A percentile compares a stretch with the other conserved stretches of the same genome.
Conservation (phyloP, 2,888 invertebrate species). For the Masnerella sp. region DNA sequence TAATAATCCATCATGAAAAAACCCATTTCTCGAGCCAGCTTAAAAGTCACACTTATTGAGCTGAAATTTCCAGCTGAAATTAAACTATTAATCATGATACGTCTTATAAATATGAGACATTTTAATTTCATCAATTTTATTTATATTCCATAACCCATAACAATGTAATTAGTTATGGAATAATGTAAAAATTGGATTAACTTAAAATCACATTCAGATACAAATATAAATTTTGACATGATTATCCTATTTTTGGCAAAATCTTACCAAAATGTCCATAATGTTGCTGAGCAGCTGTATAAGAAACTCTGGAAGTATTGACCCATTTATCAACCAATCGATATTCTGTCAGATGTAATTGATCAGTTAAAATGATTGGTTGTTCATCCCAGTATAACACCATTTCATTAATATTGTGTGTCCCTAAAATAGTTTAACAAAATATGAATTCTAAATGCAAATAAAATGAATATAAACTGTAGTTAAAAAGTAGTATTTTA, state of each 20-base stretch:
- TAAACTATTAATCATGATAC: slow-evolving; percentile 62
- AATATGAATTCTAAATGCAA: background rate
- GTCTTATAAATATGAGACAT: slow-evolving; percentile 27
- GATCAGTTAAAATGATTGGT: slow-evolving; percentile 86
- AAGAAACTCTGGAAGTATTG: slow-evolving; percentile 84
- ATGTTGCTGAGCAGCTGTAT: slow-evolving; percentile 83
- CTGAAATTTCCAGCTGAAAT: slow-evolving; percentile 90
- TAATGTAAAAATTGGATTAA: no score
- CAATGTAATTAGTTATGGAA: no score
- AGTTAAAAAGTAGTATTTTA: no score
- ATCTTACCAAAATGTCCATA: slow-evolving; percentile 86
- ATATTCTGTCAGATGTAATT: slow-evolving; percentile 90
- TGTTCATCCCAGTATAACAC: slow-evolving; percentile 87
- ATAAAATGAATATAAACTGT: background rate
- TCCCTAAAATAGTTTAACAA: slow-evolving; percentile 81
- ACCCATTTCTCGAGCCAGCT: slow-evolving; percentile 88
- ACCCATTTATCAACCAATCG: slow-evolving; percentile 85
- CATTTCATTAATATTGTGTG: slow-evolving; percentile 87
- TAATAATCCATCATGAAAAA: slow-evolving; percentile 94
- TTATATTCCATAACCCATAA: background rate
- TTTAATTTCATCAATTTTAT: background rate
- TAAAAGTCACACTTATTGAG: slow-evolving; percentile 87
- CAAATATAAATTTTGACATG: no score
- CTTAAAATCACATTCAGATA: no score
- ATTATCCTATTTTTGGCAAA: no score